These are phyloP conservation scores for Entelurus aequoreus DNA, from an alignment of 2,113 vertebrate species.

Conservation along the genomic window DNA sequence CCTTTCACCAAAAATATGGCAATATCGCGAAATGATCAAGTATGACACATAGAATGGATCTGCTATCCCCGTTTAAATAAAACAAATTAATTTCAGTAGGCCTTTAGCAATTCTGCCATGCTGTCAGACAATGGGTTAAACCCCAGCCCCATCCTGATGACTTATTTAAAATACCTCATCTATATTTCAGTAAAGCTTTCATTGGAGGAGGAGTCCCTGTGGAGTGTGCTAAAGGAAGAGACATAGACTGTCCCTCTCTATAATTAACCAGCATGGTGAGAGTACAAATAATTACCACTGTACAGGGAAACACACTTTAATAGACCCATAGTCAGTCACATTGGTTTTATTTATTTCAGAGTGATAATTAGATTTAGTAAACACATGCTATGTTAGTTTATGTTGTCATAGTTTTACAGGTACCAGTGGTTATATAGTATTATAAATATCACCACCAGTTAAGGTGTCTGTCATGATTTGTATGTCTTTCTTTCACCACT, in stretches of 20 bases:
- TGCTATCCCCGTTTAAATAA: no score
- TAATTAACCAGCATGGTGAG: constrained; percentile 47
- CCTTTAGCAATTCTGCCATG: not conserved
- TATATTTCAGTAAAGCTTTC: constrained; percentile 68
- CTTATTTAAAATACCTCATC: constrained; percentile 66
- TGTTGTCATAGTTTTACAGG: no score
- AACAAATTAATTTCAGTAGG: no score
- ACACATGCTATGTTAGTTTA: not conserved
- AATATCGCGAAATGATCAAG: no score
- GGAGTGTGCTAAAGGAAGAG: constrained; percentile 33
- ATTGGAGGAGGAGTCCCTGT: constrained; percentile 46
- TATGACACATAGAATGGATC: no score
- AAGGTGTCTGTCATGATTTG: not conserved
- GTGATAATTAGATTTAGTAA: not conserved
- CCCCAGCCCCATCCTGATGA: constrained; percentile 41
- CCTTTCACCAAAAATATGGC: no score
- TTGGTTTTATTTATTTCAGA: constrained; percentile 12
- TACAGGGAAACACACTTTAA: constrained; percentile 11
- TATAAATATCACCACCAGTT: no score
- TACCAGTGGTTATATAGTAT: no score
- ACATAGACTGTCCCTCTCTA: constrained; percentile 37
- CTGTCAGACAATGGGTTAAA: constrained; percentile 55
- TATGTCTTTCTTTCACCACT: not conserved
- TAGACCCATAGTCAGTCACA: constrained; percentile 8
- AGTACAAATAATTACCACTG: constrained; percentile 17